These are phyloP conservation scores for Lasioglossum calceatum DNA, from an alignment of 2,888 invertebrate genomes.

Conservation along the genomic window DNA sequence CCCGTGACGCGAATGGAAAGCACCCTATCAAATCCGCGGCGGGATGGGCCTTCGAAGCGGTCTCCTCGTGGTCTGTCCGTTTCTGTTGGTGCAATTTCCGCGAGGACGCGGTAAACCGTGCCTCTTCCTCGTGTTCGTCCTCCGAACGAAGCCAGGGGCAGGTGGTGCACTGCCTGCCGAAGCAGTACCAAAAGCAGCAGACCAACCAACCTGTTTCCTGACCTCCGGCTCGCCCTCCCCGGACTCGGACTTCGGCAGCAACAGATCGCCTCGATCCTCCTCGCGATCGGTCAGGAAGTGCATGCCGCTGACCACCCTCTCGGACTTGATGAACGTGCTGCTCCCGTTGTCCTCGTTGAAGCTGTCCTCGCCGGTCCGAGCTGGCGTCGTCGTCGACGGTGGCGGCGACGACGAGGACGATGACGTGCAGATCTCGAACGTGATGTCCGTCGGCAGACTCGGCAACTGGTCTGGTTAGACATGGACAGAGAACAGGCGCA, in stretches of 20 bases:
- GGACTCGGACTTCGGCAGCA: conserved; percentile 70
- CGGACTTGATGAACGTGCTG: conserved; percentile 68
- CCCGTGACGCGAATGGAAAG: conserved; percentile 54
- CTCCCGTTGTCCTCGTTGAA: conserved; percentile 46
- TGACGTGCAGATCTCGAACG: conserved; percentile 81
- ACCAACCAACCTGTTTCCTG: conserved; percentile 83
- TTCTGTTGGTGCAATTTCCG: conserved; percentile 58
- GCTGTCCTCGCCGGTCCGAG: conserved; percentile 54
- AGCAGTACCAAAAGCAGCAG: conserved; percentile 52
- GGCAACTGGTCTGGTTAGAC: conserved; percentile 72
- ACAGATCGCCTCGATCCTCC: conserved; percentile 74
- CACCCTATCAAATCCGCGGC: conserved; percentile 61
- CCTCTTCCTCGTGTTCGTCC: conserved; percentile 72
- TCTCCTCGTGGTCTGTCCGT: conserved; percentile 44
- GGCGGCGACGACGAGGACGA: conserved; percentile 69
- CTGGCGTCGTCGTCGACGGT: conserved; percentile 46
- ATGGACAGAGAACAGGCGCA: conserved; percentile 63
- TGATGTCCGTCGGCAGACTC: conserved; percentile 80
- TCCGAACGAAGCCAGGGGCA: conserved; percentile 50
- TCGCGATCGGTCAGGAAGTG: conserved; percentile 81
- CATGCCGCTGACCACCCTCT: conserved; percentile 77
- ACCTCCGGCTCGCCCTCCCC: conserved; percentile 80
- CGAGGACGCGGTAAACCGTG: conserved; percentile 44
- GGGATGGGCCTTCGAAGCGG: conserved; percentile 39
- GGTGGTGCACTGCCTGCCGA: conserved; percentile 55